Base-by-base conservation (phyloP, 2,888 invertebrate genomes). In the Drosophila prostipennis region DNA sequence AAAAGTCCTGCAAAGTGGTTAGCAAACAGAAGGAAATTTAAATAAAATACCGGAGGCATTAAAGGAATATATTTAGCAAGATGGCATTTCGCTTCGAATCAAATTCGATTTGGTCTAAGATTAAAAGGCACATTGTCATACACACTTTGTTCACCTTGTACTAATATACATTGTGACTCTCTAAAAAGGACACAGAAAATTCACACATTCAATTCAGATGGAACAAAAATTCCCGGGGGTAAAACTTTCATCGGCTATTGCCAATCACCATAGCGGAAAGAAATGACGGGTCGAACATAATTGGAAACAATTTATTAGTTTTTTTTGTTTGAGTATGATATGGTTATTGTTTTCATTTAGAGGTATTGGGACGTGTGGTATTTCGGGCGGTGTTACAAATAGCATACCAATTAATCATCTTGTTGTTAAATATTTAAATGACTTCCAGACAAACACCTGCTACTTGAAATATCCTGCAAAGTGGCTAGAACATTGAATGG, bases 1-100 rank as follows among this genome's bases (percentile, higher is more conserved):
- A 16, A 57, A 52, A 29, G n/a, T n/a, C 23, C 14, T 16, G 6
- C 29, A 32, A 46, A 46, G 26, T 29, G 45, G 26, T 29, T n/a
- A 3, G 45, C 29, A 32, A 32, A 46, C 11, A 54, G 7, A 26
- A 16, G 2, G n/a, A 26, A 53, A 49, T 46, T 11, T 23, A 23
- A 36, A n/a, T 19, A 36, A 36, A 6, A 36, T 23, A 45, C 2
- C 1, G 14, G 6, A 13, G 6, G 42, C 19, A 13, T n/a, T 7
- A 26, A 11, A 29, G 6, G 29, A 29, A 37, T 13, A 8, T 1
- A 19, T n/a, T 19, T 7, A 5, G 5, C 23, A 6, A 26, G 26
- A 26, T 45, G 26, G 26, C 26, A 5, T 29, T 26, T 11, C 8
- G 10, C 1, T 14, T 34, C 2, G 2, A 36, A 4, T 3, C 16